A percentile compares a stretch with the other conserved stretches of the same genome.
phyloP scores from a whole-genome alignment of 2,797 vertebrate species.

The Macropodus opercularis region DNA sequence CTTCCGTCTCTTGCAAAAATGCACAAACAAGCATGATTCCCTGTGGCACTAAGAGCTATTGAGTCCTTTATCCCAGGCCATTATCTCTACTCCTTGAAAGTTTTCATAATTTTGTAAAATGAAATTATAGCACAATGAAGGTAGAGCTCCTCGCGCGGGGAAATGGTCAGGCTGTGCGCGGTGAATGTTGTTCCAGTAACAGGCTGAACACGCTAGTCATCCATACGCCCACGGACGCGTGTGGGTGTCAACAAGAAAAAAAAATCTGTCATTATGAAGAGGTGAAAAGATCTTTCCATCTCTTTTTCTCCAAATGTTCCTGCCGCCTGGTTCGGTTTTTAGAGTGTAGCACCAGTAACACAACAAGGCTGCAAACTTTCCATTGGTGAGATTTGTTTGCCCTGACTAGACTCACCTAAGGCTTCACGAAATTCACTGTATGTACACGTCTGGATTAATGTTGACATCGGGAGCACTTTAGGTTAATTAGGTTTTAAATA shows the following conservation, averaged over 20 bases:
- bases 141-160: slow-evolving; percentile 8
- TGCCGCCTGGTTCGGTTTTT: slow-evolving; percentile 17
- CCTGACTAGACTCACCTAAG: neutral
- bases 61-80: slow-evolving; percentile 11
- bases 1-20: slow-evolving; percentile 1
- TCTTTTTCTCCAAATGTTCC: slow-evolving; percentile 64
- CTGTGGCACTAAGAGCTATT: slow-evolving; percentile 17
- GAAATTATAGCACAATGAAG: slow-evolving; percentile 33
- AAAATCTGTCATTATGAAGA: slow-evolving; percentile 65
- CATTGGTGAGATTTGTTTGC: neutral
- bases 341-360: neutral
- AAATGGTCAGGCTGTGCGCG: slow-evolving; percentile 39
- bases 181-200: slow-evolving; percentile 57
- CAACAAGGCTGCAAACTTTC: slow-evolving; percentile 4
- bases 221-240: slow-evolving; percentile 65
- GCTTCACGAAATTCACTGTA: neutral
- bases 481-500: slow-evolving; percentile 16
- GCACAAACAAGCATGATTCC: slow-evolving; percentile 26
- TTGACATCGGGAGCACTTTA: neutral
- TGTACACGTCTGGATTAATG: neutral
- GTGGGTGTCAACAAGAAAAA: slow-evolving; percentile 64
- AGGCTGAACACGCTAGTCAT: slow-evolving; percentile 68
- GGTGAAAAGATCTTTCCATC: slow-evolving; percentile 61
- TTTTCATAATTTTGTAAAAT: slow-evolving; percentile 20
- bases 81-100: slow-evolving; percentile 23